Conservation (phyloP, 2,113 vertebrate genomes). For the Crotophaga sulcirostris region DNA sequence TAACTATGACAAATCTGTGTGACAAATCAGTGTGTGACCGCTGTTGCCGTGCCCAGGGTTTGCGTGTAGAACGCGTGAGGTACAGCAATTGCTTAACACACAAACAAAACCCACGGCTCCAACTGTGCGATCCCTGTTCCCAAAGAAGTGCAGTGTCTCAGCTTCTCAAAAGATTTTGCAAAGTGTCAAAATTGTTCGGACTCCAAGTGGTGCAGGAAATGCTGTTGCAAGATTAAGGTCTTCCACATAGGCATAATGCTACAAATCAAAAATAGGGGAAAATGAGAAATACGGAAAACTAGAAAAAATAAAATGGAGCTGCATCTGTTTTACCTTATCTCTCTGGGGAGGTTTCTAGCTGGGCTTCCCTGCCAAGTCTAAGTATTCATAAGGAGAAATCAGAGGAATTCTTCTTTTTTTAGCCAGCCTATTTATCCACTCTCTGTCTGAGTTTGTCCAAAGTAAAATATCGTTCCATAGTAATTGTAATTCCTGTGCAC, state of each 20-base stretch:
- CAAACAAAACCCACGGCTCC: not conserved
- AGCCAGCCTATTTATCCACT: not conserved
- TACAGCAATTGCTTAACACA: not conserved
- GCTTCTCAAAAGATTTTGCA: not conserved
- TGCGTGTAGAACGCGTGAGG: not conserved
- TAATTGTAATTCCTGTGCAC: not conserved
- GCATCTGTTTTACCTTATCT: not conserved
- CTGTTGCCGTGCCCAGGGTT: not conserved
- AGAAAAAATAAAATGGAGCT: not conserved
- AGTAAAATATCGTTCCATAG: not conserved
- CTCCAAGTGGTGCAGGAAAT: not conserved
- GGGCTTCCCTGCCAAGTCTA: not conserved
- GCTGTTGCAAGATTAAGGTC: not conserved
- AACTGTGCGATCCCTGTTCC: not conserved
- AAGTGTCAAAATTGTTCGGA: not conserved
- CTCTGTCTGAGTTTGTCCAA: not conserved
- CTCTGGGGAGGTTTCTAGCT: not conserved
- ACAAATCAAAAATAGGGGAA: not conserved
- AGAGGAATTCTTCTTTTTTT: not conserved
- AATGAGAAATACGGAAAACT: not conserved
- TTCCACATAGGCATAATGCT: not conserved
- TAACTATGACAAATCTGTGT: not conserved
- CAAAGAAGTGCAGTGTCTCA: not conserved
- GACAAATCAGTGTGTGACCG: not conserved
- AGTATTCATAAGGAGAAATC: not conserved